Evolutionary conservation across 2,797 vertebrate species (phyloP).

Genomic region (Holocentrus rufus): DNA sequence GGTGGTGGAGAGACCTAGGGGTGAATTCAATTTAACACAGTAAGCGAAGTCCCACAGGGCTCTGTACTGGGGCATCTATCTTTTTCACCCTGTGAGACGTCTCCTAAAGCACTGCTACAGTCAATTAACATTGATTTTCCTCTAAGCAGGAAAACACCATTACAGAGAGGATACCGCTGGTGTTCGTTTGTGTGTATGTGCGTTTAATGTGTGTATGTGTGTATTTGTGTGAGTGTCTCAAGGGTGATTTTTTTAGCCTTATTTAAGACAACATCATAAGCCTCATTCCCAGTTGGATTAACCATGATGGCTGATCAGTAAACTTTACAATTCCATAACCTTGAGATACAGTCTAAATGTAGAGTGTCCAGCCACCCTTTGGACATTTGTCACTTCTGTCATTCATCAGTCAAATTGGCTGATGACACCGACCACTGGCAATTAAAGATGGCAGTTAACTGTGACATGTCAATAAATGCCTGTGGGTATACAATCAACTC

Average conservation of each 20-base stretch:
- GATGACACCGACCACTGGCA: conserved; percentile 7
- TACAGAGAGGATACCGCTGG: not conserved
- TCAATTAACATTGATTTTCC: conserved; percentile 60
- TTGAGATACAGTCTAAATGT: conserved; percentile 1
- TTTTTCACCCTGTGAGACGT: conserved; percentile 34
- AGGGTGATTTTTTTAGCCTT: conserved; percentile 32
- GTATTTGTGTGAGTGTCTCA: not conserved
- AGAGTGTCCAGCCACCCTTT: not conserved
- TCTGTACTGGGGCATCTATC: conserved; percentile 31
- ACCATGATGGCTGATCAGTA: conserved; percentile 9
- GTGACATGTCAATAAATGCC: conserved; percentile 21
- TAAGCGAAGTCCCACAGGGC: conserved; percentile 27
- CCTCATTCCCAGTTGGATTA: conserved; percentile 3
- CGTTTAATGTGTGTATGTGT: not conserved
- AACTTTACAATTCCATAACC: conserved; percentile 14
- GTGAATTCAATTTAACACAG: conserved; percentile 32
- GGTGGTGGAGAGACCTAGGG: conserved; percentile 5
- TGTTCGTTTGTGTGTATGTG: conserved; percentile 4
- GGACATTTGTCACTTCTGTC: conserved; percentile 21
- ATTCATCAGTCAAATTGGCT: conserved; percentile 17
- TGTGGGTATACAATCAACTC: conserved; percentile 18
- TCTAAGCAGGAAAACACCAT: conserved; percentile 17
- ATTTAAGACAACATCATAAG: conserved; percentile 29
- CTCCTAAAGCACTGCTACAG: conserved; percentile 42
- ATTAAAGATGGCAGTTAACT: conserved; percentile 9